Conservation (phyloP, 2,113 vertebrate genomes). For the Falcunculus frontatus region DNA sequence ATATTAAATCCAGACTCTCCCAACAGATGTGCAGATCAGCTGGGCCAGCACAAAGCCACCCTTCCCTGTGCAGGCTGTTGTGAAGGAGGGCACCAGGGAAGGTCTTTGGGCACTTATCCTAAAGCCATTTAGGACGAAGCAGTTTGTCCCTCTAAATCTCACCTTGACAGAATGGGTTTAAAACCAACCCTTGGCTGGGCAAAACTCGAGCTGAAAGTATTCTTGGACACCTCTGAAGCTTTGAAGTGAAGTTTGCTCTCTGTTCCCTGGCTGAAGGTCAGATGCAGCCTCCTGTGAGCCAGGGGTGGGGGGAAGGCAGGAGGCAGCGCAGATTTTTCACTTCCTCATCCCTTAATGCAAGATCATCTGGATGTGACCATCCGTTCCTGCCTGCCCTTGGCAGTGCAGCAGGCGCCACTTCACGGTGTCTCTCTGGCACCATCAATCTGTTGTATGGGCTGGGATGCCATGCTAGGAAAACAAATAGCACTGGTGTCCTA, state of each 20-base stretch:
- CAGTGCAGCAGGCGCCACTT: not conserved
- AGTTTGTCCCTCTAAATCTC: not conserved
- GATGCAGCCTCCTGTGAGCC: not conserved
- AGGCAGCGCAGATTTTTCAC: not conserved
- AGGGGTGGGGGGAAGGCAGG: not conserved
- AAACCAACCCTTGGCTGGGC: not conserved
- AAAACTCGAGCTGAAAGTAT: rapidly evolving
- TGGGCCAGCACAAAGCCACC: not conserved
- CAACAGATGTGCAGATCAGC: not conserved
- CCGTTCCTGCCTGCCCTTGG: not conserved
- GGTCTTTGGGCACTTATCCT: not conserved
- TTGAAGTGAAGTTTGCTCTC: not conserved
- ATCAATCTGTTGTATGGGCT: not conserved
- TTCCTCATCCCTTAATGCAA: not conserved
- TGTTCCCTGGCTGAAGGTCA: not conserved
- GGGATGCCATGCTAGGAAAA: not conserved
- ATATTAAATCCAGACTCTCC: not conserved
- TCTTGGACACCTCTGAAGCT: not conserved
- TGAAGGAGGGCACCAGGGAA: not conserved
- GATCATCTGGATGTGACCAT: not conserved
- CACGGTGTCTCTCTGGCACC: not conserved
- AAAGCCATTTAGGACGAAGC: not conserved
- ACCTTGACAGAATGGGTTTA: not conserved
- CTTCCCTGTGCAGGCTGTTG: not conserved
- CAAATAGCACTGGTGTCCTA: slow-evolving; percentile 5